Conservation (phyloP, 2,113 vertebrate genomes). For the Coreoperca whiteheadi region DNA sequence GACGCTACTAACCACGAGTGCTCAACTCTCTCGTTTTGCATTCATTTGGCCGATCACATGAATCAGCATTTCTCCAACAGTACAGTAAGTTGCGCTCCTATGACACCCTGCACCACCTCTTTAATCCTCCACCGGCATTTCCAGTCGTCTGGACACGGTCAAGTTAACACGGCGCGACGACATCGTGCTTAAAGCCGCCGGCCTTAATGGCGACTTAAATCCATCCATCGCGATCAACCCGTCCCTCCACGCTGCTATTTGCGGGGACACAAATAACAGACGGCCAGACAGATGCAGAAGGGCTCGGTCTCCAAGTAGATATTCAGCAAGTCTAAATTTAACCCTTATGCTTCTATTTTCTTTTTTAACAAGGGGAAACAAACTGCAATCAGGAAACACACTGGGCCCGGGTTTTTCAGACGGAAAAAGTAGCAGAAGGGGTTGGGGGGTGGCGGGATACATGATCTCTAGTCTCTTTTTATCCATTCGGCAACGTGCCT, state of each 20-base stretch:
- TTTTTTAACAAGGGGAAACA: conserved; percentile 64
- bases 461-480: conserved; percentile 52
- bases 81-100: background rate
- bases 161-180: background rate
- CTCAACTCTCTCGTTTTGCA: too few species aligned
- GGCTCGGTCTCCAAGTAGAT: conserved; percentile 30
- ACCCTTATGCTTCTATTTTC: conserved; percentile 40
- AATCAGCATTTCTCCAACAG: background rate
- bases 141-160: background rate
- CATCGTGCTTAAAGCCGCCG: background rate
- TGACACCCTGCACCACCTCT: background rate
- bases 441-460: background rate
- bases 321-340: conserved; percentile 59
- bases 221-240: conserved; percentile 26
- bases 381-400: conserved; percentile 53
- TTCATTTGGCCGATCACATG: background rate
- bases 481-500: conserved; percentile 45
- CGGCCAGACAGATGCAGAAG: conserved; percentile 15
- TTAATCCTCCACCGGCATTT: background rate
- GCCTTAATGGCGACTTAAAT: conserved; percentile 4
- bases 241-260: conserved; percentile 42
- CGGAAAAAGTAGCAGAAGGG: conserved; percentile 67
- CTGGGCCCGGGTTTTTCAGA: conserved; percentile 45
- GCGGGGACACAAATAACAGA: conserved; percentile 24
- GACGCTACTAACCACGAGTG: too few species aligned